Evolutionary conservation across 2,888 invertebrate genomes (phyloP).

Genomic region (Ommatoiulus sabulosus): DNA sequence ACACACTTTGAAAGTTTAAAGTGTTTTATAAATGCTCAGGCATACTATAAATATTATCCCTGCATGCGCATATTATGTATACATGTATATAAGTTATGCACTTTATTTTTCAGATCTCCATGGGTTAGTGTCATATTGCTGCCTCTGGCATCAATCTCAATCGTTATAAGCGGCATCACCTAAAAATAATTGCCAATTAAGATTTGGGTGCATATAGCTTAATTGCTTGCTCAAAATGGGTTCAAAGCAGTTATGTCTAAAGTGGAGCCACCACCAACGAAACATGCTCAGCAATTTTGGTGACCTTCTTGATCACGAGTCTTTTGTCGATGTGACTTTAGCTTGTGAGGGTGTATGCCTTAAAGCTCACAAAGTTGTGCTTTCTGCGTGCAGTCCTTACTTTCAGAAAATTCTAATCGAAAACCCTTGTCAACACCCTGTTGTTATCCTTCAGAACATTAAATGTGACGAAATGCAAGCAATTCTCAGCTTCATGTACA

Average conservation of each 20-base stretch:
- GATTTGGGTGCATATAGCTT: no score
- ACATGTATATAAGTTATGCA: no score
- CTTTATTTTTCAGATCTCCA: no score
- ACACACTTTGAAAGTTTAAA: no score
- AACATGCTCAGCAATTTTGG: background rate
- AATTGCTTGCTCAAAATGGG: background rate
- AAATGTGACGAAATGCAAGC: constrained; percentile 91
- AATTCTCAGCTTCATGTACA: constrained; percentile 90
- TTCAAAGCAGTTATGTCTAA: background rate
- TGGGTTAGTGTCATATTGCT: no score
- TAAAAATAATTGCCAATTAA: no score
- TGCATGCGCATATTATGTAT: no score
- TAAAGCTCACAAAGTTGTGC: background rate
- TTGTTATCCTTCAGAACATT: constrained; percentile 88
- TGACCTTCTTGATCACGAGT: background rate
- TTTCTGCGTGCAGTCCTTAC: constrained; percentile 75
- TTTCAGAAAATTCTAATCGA: constrained; percentile 87
- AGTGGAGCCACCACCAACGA: background rate
- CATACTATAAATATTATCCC: no score
- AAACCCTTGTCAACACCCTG: constrained; percentile 82
- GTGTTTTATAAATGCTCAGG: no score
- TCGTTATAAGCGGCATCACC: no score
- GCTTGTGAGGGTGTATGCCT: background rate
- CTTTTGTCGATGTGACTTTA: background rate
- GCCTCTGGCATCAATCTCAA: no score